phyloP scores from a whole-genome alignment of 2,888 invertebrate genomes.

The Brachyptera risi region DNA sequence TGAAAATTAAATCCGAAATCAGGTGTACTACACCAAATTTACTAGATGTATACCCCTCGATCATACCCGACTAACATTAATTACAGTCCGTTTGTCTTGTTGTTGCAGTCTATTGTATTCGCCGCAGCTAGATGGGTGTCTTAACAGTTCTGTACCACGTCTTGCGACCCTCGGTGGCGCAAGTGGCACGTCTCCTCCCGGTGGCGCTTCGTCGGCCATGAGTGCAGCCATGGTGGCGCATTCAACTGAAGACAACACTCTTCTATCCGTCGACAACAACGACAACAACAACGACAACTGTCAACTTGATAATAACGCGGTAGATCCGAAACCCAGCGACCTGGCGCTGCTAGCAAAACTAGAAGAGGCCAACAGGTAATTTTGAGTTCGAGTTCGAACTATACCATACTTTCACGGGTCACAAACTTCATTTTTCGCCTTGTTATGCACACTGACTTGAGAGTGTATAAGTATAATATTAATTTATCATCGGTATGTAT shows the following conservation, averaged over 20 bases:
- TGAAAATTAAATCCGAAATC: too few species aligned
- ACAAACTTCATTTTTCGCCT: too few species aligned
- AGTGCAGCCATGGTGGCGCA: conserved; percentile 35
- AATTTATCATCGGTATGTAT: too few species aligned
- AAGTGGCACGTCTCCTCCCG: not conserved
- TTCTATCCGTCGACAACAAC: not conserved
- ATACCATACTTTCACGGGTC: too few species aligned
- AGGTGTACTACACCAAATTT: too few species aligned
- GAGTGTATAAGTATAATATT: too few species aligned
- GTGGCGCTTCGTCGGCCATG: conserved; percentile 27
- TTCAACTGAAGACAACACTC: conserved; percentile 13
- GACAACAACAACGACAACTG: conserved; percentile 20
- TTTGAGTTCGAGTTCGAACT: too few species aligned
- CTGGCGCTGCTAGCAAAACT: conserved; percentile 89
- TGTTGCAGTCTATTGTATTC: not conserved
- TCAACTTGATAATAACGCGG: not conserved
- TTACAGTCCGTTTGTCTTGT: not conserved
- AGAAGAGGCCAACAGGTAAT: conserved; percentile 87
- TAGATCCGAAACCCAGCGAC: conserved; percentile 56
- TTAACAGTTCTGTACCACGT: too few species aligned
- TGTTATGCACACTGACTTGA: too few species aligned
- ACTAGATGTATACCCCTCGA: too few species aligned
- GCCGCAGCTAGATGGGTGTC: conserved; percentile 10
- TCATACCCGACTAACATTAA: too few species aligned
- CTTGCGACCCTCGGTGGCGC: not conserved